Percentiles rank a stretch among this genome's conserved stretches.
Evolutionary conservation across 2,888 invertebrate species (phyloP).

Genomic region (Drosophila emarginata): DNA sequence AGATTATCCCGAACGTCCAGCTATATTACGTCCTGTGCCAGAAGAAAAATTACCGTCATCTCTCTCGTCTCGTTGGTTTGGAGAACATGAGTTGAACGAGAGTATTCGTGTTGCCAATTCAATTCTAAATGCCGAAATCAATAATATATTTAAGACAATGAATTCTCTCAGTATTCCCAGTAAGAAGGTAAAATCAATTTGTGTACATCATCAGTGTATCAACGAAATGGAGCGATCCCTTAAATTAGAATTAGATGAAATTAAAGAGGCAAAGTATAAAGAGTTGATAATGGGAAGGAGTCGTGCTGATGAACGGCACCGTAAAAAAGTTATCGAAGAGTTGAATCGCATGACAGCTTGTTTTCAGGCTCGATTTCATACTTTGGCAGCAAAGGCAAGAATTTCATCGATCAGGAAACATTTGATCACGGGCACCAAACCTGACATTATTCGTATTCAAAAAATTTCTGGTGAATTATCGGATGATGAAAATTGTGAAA

Average conservation of each 20-base stretch:
- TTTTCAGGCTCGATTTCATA: slow-evolving; percentile 44
- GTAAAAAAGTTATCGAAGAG: slow-evolving; percentile 31
- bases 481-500: background rate
- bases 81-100: slow-evolving; percentile 6
- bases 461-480: too few species aligned
- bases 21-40: background rate
- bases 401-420: slow-evolving; percentile 39
- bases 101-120: slow-evolving; percentile 14
- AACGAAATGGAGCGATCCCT: slow-evolving; percentile 48
- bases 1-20: slow-evolving; percentile 10
- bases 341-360: slow-evolving; percentile 43
- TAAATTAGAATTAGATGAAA: slow-evolving; percentile 12
- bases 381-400: slow-evolving; percentile 42
- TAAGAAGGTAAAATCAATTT: slow-evolving; percentile 34
- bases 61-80: slow-evolving; percentile 69
- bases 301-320: background rate
- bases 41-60: slow-evolving; percentile 1
- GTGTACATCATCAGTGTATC: slow-evolving; percentile 51
- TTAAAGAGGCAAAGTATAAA: slow-evolving; percentile 40
- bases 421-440: slow-evolving; percentile 16
- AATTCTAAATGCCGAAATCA: slow-evolving; percentile 41
- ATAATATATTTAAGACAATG: slow-evolving; percentile 36
- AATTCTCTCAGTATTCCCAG: slow-evolving; percentile 1
- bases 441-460: slow-evolving; percentile 22
- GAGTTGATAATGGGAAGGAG: slow-evolving; percentile 26